phyloP scores from a whole-genome alignment of 2,888 invertebrate species.

The Nymphalis urticae region DNA sequence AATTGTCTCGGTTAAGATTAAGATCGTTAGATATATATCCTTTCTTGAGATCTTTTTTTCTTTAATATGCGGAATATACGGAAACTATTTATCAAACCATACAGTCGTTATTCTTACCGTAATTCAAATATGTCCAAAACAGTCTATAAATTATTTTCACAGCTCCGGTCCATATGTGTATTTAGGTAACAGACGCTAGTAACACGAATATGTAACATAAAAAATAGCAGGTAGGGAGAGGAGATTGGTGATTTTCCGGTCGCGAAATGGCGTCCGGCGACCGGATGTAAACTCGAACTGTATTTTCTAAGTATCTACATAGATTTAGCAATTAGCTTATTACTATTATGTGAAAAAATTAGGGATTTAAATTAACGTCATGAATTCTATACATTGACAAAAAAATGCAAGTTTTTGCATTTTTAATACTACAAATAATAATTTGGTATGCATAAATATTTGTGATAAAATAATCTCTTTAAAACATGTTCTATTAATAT shows the following conservation, averaged over 20 bases:
- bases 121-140: conserved; percentile 1
- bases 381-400: too few relatives aligned
- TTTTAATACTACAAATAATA: not conserved
- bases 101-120: not conserved
- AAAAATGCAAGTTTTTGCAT: not conserved
- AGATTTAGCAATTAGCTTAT: conserved; percentile 21
- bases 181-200: conserved; percentile 32
- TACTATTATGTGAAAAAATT: not conserved
- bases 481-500: too few relatives aligned
- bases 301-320: conserved; percentile 32
- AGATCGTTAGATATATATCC: too few relatives aligned
- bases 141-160: conserved; percentile 6
- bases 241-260: conserved; percentile 80
- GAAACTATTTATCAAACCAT: not conserved
- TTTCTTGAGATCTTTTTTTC: too few relatives aligned
- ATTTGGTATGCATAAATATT: not conserved
- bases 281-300: conserved; percentile 70
- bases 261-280: conserved; percentile 74
- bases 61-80: too few relatives aligned
- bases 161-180: not conserved
- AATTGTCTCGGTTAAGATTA: too few relatives aligned
- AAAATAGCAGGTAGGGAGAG: conserved; percentile 51
- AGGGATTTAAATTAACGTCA: too few relatives aligned
- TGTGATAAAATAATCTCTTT: too few relatives aligned
- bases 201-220: conserved; percentile 41